Conservation (phyloP, 1,140 invertebrate genomes). For the Pseudomyrmex dendroicus region DNA sequence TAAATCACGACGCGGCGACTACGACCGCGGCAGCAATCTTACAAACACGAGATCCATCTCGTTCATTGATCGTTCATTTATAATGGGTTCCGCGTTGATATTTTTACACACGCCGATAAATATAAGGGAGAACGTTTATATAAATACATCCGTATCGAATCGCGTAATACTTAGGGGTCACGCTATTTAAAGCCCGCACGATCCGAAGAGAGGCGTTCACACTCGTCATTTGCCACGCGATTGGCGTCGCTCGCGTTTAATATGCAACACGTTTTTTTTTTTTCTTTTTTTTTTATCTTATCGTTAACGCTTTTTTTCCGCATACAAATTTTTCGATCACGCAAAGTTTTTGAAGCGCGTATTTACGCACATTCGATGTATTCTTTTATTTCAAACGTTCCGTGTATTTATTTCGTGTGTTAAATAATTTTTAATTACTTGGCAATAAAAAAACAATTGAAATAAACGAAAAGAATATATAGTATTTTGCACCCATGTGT, state of each 20-base stretch:
- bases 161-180: too few species aligned
- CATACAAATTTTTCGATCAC: too few species aligned
- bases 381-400: too few species aligned
- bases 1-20: constrained; percentile 12
- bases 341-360: too few species aligned
- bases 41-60: not conserved
- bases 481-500: too few species aligned
- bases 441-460: too few species aligned
- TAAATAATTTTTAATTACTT: too few species aligned
- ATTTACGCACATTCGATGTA: too few species aligned
- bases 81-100: constrained; percentile 5
- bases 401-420: too few species aligned
- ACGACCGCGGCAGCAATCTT: not conserved
- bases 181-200: constrained; percentile 47
- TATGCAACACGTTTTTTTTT: constrained; percentile 8
- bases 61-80: constrained; percentile 27
- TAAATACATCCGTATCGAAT: constrained; percentile 52
- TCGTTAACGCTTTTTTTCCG: constrained; percentile 21
- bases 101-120: constrained; percentile 43
- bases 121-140: constrained; percentile 22
- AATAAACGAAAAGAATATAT: too few species aligned
- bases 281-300: constrained; percentile 59
- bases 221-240: constrained; percentile 4
- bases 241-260: constrained; percentile 51
- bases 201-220: not conserved